Conservation (phyloP, 2,888 invertebrate genomes). For the Norana najaformis region DNA sequence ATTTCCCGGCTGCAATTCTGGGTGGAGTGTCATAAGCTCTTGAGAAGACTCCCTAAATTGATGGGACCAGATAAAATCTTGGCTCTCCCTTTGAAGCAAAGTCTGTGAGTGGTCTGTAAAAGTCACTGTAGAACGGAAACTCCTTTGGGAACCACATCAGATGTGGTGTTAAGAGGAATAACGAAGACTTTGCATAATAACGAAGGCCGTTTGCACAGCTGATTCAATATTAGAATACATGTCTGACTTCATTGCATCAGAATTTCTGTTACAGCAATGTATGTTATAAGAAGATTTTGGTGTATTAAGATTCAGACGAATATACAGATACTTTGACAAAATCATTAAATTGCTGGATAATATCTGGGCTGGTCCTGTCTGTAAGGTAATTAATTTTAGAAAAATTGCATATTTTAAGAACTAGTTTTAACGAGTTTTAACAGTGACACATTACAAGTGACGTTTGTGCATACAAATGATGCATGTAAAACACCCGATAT, state of each 20-base stretch:
- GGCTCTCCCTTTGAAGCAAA: not conserved
- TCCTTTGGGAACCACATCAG: no score
- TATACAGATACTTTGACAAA: not conserved
- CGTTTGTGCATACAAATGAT: not conserved
- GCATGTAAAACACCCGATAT: not conserved
- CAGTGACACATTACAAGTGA: not conserved
- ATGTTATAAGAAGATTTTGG: no score
- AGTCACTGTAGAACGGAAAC: not conserved
- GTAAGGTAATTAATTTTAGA: not conserved
- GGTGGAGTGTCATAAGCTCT: not conserved
- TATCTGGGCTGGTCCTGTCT: not conserved
- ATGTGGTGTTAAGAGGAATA: no score
- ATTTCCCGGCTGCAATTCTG: not conserved
- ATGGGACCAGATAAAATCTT: not conserved
- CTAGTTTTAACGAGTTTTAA: not conserved
- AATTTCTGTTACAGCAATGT: not conserved
- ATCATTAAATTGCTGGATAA: not conserved
- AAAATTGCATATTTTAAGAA: not conserved
- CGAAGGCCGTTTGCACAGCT: not conserved
- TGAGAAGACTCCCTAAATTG: not conserved
- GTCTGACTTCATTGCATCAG: not conserved
- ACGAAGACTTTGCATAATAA: not conserved
- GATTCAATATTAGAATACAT: not conserved
- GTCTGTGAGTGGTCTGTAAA: not conserved
- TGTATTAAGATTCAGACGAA: no score